Percentiles rank a stretch among this genome's conserved stretches.
phyloP scores from a whole-genome alignment of 2,797 vertebrate genomes.

The Propithecus deckenii region DNA sequence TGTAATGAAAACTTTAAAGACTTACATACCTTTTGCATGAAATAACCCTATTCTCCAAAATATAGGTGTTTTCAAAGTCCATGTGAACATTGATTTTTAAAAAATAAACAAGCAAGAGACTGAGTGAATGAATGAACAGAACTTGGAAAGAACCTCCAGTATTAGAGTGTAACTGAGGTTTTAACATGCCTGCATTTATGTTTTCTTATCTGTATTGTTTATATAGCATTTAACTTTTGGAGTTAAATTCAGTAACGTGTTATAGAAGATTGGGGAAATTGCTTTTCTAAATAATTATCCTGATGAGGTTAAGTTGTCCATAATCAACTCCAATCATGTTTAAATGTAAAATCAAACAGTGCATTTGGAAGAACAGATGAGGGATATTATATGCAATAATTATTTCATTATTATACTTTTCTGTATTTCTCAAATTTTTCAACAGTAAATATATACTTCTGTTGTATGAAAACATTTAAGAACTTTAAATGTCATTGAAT shows the following conservation, averaged over 20 bases:
- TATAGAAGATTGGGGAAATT: not conserved
- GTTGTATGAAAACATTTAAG: not conserved
- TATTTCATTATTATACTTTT: not conserved
- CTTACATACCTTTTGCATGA: not conserved
- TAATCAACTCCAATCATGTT: not conserved
- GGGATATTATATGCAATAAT: not conserved
- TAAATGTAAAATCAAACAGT: not conserved
- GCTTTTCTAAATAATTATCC: slow-evolving; percentile 8
- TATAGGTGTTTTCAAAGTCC: not conserved
- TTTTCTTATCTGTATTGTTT: not conserved
- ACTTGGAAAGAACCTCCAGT: not conserved
- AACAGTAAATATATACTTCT: not conserved
- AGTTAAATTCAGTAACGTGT: not conserved
- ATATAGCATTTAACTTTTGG: not conserved
- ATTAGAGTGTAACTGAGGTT: not conserved
- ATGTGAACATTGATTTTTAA: not conserved
- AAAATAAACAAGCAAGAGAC: not conserved
- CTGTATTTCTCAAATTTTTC: not conserved
- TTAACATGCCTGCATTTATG: not conserved
- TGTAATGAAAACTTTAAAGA: not conserved
- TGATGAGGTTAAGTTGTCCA: slow-evolving; percentile 12
- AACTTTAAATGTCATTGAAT: not conserved
- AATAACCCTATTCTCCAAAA: not conserved
- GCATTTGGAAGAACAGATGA: not conserved
- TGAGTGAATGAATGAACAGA: not conserved